Percentiles rank a stretch among this genome's conserved stretches.
phyloP scores from a whole-genome alignment of 30 jellyfish, hydroid and myxozoan genomes.

The Aurelia aurita region DNA sequence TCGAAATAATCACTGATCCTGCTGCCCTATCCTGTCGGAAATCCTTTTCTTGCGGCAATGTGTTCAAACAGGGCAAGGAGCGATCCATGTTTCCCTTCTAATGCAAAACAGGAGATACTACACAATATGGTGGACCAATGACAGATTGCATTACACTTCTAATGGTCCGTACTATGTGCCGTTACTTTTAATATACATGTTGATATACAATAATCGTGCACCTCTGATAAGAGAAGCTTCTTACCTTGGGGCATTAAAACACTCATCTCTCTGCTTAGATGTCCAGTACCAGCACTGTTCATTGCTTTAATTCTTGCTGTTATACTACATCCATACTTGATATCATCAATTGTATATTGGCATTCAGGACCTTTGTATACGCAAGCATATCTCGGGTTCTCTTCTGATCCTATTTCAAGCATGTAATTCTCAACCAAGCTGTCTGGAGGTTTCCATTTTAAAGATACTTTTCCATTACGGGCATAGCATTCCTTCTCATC shows the following conservation, averaged over 20 bases:
- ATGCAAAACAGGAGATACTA: no score
- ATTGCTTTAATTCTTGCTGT: conserved; percentile 41
- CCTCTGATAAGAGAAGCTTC: background rate
- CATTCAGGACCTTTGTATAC: conserved; percentile 59
- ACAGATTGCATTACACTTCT: no score
- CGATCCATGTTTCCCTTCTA: no score
- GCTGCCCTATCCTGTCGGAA: no score
- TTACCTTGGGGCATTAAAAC: conserved; percentile 50
- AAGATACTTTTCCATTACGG: conserved; percentile 24
- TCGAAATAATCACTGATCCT: no score
- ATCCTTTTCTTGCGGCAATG: no score
- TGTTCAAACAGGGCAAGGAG: no score
- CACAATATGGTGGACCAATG: no score
- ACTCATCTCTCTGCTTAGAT: conserved; percentile 12
- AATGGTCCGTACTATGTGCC: no score
- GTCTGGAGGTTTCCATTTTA: conserved; percentile 65
- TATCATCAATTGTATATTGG: background rate
- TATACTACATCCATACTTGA: conserved; percentile 31
- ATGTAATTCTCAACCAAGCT: conserved; percentile 55
- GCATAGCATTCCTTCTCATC: conserved; percentile 35
- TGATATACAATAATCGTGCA: background rate
- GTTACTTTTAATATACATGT: no score
- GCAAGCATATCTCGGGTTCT: conserved; percentile 1
- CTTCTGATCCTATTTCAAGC: conserved; percentile 5
- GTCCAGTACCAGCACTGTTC: conserved; percentile 70